Base-by-base conservation (phyloP, 2,113 vertebrate species). In the Chionodraco myersi region DNA sequence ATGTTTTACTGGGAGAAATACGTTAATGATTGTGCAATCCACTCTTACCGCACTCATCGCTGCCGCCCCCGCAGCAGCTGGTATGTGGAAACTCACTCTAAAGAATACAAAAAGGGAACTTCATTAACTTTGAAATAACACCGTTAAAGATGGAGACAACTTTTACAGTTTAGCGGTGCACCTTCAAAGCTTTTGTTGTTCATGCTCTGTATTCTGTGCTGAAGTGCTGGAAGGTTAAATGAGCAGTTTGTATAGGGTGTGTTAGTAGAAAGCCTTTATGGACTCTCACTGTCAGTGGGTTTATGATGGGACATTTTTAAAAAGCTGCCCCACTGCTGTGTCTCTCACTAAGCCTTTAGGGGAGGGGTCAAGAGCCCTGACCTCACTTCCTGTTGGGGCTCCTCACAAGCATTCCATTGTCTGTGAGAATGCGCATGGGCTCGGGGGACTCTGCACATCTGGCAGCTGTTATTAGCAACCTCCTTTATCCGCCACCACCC, bases 391-490 rank as follows among this genome's bases (percentile, higher is more conserved):
- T 94, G 94, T 88, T 77, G 86, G 90, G 90, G 90, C 77, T 93
- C 90, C 94, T 94, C 90, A 95, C 92, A 94, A 93, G 92, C 95
- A 94, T 90, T 91, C 94, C 93, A 92, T 94, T 95, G 94, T 95
- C 94, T 95, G 93, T 96, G 94, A 94, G 95, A 95, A 95, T 94
- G 92, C 91, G 86, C 84, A 90, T 49, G 69, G 87, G 72, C 93
- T 90, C 90, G 3, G 60, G 93, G 94, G 94, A 94, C 91, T 77
- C 84, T 84, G 88, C 91, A 95, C 94, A 95, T 95, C 93, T 95
- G 94, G 94, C 93, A 93, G 94, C 93, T 95, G 93, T 92, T 95
- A 94, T 92, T 93, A 92, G 89, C 84, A 88, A 80, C 86, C 90
- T 89, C 84, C 84, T 77, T 72, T 85, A 79, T 44, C 56, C 62